Evolutionary conservation across 2,797 vertebrate species (phyloP).

Genomic region (Mergus octosetaceus): DNA sequence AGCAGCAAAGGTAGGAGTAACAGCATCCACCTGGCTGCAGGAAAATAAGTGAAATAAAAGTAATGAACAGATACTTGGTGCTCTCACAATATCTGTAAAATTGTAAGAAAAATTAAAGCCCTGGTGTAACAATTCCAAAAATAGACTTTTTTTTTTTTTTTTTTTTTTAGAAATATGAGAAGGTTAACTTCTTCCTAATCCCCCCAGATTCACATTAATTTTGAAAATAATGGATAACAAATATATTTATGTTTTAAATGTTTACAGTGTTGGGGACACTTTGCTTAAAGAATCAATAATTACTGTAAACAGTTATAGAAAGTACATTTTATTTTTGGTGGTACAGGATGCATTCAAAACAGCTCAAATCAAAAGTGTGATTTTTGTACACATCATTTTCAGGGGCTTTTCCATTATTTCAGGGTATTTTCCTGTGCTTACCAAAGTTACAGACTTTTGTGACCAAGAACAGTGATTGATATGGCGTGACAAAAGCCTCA

Average conservation of each 20-base stretch:
- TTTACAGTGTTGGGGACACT: background rate
- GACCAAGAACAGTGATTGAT: background rate
- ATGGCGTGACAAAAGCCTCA: background rate
- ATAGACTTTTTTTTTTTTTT: fast-evolving
- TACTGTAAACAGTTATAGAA: background rate
- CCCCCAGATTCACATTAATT: background rate
- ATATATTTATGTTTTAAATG: background rate
- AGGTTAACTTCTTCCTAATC: background rate
- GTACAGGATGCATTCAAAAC: background rate
- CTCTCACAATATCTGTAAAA: background rate
- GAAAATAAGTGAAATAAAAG: background rate
- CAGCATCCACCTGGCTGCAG: background rate
- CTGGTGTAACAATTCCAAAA: background rate
- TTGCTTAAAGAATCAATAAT: background rate
- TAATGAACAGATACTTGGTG: background rate
- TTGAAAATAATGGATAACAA: background rate
- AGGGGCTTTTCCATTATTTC: background rate
- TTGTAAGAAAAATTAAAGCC: background rate
- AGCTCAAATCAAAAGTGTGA: background rate
- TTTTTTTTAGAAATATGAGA: background rate
- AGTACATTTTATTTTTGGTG: background rate
- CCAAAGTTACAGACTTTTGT: background rate
- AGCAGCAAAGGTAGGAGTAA: background rate
- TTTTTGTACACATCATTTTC: background rate
- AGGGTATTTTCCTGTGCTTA: background rate